Evolutionary conservation across 2,113 vertebrate genomes (phyloP).

Genomic region (Leptodactylus fuscus): DNA sequence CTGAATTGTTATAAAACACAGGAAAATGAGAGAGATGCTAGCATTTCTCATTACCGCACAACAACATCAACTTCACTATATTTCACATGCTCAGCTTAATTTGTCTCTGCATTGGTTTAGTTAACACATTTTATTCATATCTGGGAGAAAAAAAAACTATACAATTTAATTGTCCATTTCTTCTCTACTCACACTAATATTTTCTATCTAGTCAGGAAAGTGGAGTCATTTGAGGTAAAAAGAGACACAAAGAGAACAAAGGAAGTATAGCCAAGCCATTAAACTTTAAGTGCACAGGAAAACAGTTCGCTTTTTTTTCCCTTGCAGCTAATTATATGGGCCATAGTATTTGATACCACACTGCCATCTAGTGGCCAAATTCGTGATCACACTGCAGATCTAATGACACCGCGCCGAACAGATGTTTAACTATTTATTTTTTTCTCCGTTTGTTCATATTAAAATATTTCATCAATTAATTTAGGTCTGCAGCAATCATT

Average conservation of each 20-base stretch:
- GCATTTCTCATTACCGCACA: slow-evolving; percentile 37
- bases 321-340: slow-evolving; percentile 25
- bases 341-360: slow-evolving; percentile 5
- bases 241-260: slow-evolving; percentile 55
- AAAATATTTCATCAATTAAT: slow-evolving; percentile 46
- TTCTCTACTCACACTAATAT: slow-evolving; percentile 45
- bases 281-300: slow-evolving; percentile 53
- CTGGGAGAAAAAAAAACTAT: slow-evolving; percentile 22
- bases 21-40: slow-evolving; percentile 36
- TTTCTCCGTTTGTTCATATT: slow-evolving; percentile 7
- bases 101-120: slow-evolving; percentile 52
- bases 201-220: slow-evolving; percentile 48
- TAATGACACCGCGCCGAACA: neutral
- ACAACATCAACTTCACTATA: slow-evolving; percentile 29
- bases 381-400: neutral
- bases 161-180: slow-evolving; percentile 35
- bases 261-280: slow-evolving; percentile 53
- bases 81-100: slow-evolving; percentile 51
- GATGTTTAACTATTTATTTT: slow-evolving; percentile 17
- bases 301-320: slow-evolving; percentile 37
- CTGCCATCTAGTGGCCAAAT: slow-evolving; percentile 39
- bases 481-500: slow-evolving; percentile 9
- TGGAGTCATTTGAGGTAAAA: slow-evolving; percentile 52
- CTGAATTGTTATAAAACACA: slow-evolving; percentile 44
- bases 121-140: slow-evolving; percentile 50